Percentiles rank a stretch among this genome's conserved stretches.
These are phyloP conservation scores for Diarsia dahlii DNA, from an alignment of 2,888 invertebrate genomes.

Conservation along the genomic window DNA sequence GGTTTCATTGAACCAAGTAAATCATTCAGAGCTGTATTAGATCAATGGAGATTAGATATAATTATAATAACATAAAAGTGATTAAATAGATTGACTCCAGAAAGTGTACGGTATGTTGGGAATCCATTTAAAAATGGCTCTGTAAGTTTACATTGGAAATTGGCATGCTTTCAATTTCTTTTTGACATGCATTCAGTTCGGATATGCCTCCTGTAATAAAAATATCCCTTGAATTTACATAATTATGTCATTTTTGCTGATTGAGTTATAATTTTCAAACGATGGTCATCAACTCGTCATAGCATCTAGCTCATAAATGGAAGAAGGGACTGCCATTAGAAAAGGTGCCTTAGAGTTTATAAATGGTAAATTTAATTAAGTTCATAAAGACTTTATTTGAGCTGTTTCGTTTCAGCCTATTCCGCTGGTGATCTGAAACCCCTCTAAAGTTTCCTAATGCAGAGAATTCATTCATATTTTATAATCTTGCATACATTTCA, in stretches of 20 bases:
- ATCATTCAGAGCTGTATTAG: neutral
- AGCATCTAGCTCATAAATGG: neutral
- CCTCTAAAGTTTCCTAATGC: neutral
- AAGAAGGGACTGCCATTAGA: neutral
- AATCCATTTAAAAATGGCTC: slow-evolving; percentile 50
- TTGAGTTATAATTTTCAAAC: neutral
- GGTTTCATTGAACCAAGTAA: neutral
- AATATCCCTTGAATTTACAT: slow-evolving; percentile 18
- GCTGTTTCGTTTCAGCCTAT: slow-evolving; percentile 4
- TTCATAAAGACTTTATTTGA: neutral
- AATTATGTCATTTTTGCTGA: neutral
- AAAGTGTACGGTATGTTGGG: slow-evolving; percentile 28
- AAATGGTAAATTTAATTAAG: neutral
- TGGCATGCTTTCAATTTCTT: slow-evolving; percentile 61
- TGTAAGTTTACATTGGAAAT: slow-evolving; percentile 50
- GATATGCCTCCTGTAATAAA: slow-evolving; percentile 25
- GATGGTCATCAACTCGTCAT: too few species aligned
- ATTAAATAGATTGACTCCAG: slow-evolving; percentile 13
- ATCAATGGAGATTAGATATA: neutral
- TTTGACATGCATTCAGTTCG: slow-evolving; percentile 42
- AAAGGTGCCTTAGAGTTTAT: neutral
- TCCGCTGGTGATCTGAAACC: neutral
- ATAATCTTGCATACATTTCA: neutral
- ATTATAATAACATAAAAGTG: neutral
- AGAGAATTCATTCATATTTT: neutral